phyloP scores from a whole-genome alignment of 2,113 vertebrate genomes.

The Peromyscus leucopus region DNA sequence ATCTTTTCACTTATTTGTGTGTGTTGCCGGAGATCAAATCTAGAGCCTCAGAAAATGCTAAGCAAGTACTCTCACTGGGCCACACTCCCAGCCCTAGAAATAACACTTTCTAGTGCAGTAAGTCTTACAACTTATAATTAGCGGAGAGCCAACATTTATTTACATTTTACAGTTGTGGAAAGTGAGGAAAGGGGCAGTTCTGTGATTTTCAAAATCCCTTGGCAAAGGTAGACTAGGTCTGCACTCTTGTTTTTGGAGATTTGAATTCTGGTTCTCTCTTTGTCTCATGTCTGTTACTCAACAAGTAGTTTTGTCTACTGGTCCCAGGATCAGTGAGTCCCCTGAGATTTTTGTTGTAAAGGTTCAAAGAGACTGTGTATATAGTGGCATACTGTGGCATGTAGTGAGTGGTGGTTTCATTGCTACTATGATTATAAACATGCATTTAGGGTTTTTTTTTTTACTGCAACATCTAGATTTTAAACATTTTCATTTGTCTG shows the following conservation, averaged over 20 bases:
- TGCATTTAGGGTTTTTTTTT: background rate
- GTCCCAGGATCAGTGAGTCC: background rate
- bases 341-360: background rate
- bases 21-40: background rate
- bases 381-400: background rate
- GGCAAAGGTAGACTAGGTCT: background rate
- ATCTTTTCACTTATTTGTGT: background rate
- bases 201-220: background rate
- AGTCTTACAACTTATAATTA: background rate
- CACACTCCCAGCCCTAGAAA: background rate
- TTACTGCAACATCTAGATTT: background rate
- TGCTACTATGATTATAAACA: background rate
- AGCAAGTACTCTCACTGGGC: background rate
- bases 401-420: background rate
- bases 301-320: background rate
- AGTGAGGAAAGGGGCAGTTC: background rate
- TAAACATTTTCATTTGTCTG: background rate
- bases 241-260: background rate
- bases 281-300: background rate
- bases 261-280: background rate
- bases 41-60: background rate
- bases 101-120: background rate
- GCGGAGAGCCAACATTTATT: background rate
- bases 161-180: background rate
- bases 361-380: background rate